These are phyloP conservation scores for Styela plicata DNA, from an alignment of 23 tunicate species.

Conservation along the genomic window DNA sequence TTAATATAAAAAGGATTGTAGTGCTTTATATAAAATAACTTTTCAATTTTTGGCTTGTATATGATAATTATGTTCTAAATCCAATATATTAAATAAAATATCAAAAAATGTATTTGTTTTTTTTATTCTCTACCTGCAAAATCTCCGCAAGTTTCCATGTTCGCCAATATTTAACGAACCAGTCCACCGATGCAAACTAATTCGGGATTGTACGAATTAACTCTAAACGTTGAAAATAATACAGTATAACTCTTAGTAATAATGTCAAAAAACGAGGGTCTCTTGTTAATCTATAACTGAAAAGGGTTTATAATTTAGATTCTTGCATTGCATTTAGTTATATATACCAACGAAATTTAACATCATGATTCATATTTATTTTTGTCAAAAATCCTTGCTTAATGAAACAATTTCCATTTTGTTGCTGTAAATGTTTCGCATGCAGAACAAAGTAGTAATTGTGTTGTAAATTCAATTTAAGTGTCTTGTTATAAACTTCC, in stretches of 20 bases:
- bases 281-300: not conserved
- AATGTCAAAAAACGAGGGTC: not conserved
- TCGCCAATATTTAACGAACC: not conserved
- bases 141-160: slow-evolving; percentile 1
- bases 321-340: not conserved
- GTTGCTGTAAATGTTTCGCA: no score
- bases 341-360: no score
- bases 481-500: not conserved
- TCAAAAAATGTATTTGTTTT: no score
- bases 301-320: no score
- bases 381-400: not conserved
- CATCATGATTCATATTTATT: not conserved
- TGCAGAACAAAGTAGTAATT: not conserved
- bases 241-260: no score
- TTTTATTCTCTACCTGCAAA: no score
- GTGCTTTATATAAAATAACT: no score
- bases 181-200: slow-evolving; percentile 6
- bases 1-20: no score
- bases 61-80: no score
- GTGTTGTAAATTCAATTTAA: not conserved
- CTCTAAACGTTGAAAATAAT: not conserved
- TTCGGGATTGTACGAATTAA: not conserved
- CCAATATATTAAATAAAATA: no score
- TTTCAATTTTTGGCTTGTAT: no score
- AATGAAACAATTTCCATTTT: no score